Evolutionary conservation across 1,140 invertebrate species (phyloP).

Genomic region (Muscidifurax raptorellus): DNA sequence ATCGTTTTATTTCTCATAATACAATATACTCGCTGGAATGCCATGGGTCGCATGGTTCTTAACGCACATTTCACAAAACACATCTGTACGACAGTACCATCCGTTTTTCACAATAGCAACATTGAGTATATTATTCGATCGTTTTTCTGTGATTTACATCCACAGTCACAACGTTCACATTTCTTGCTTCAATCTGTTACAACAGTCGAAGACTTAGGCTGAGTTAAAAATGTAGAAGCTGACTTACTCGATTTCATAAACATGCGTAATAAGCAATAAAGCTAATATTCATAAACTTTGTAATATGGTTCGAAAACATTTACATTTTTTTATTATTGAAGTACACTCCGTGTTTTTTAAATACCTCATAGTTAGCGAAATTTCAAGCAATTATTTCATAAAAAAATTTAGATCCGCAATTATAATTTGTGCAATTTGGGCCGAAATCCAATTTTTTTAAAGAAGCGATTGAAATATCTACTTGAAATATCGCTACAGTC

Average conservation of each 20-base stretch:
- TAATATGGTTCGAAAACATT: too few relatives aligned
- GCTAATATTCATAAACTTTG: background rate
- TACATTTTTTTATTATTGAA: too few relatives aligned
- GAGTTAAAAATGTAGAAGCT: slow-evolving; percentile 46
- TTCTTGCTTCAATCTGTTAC: slow-evolving; percentile 55
- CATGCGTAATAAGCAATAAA: background rate
- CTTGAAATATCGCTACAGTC: slow-evolving; percentile 22
- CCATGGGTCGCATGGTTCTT: slow-evolving; percentile 20
- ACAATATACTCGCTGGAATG: slow-evolving; percentile 47
- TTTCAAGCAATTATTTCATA: slow-evolving; percentile 26
- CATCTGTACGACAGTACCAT: slow-evolving; percentile 35
- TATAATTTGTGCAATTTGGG: slow-evolving; percentile 5
- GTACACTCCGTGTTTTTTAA: background rate
- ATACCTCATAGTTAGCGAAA: background rate
- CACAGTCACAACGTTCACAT: slow-evolving; percentile 39
- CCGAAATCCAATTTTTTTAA: slow-evolving; percentile 30
- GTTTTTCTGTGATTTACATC: slow-evolving; percentile 23
- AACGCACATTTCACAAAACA: slow-evolving; percentile 30
- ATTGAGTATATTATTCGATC: slow-evolving; percentile 42
- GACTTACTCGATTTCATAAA: background rate
- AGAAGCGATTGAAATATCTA: slow-evolving; percentile 22
- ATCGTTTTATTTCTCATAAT: slow-evolving; percentile 46
- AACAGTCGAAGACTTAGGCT: slow-evolving; percentile 45
- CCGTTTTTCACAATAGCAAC: slow-evolving; percentile 41
- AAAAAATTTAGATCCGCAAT: slow-evolving; percentile 24